Evolutionary conservation across 2,888 invertebrate genomes (phyloP).

Genomic region (Iselma pallidipennis): DNA sequence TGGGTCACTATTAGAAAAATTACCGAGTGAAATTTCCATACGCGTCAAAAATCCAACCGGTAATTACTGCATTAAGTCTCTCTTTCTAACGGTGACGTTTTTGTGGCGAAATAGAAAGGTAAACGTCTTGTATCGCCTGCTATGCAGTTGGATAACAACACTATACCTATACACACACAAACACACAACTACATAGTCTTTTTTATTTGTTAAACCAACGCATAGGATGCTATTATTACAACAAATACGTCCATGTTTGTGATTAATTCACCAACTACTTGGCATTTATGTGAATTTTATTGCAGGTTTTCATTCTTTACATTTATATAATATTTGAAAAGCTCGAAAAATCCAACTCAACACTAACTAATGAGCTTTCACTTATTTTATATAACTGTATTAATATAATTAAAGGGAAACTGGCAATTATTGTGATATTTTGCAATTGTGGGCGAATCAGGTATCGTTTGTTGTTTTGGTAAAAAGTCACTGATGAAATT

Average conservation of each 20-base stretch:
- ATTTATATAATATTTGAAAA: neutral
- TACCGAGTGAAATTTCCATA: constrained; percentile 21
- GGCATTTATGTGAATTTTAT: constrained; percentile 2
- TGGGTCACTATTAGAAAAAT: constrained; percentile 35
- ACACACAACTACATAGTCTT: neutral
- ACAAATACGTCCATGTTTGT: constrained; percentile 13
- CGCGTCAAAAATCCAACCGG: neutral
- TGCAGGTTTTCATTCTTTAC: neutral
- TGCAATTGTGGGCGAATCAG: neutral
- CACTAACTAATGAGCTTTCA: neutral
- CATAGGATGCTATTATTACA: constrained; percentile 13
- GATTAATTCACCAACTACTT: constrained; percentile 13
- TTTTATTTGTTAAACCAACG: constrained; percentile 11
- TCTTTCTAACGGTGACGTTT: neutral
- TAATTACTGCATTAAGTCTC: neutral
- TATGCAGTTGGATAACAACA: too few species aligned
- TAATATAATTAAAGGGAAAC: neutral
- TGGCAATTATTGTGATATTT: neutral
- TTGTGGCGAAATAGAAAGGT: constrained; percentile 1
- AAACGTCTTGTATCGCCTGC: too few species aligned
- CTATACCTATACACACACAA: neutral
- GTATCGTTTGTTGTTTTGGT: neutral
- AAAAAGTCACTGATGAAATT: neutral
- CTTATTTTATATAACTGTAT: too few species aligned
- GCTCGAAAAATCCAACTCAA: constrained; percentile 16